Evolutionary conservation across 2,888 invertebrate species (phyloP).

Genomic region (Aethes cnicana): DNA sequence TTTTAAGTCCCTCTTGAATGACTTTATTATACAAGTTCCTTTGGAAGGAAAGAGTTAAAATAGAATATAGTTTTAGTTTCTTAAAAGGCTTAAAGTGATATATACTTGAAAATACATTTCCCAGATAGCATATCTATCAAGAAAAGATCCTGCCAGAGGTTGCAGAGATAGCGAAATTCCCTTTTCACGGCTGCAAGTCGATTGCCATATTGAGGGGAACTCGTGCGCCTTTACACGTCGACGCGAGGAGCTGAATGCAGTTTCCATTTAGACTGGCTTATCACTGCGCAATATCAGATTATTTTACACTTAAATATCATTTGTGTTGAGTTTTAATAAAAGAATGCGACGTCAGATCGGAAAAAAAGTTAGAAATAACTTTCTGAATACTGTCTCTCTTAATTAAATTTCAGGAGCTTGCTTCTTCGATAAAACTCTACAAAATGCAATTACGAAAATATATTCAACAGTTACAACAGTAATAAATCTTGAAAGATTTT

Average conservation of each 20-base stretch:
- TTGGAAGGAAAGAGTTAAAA: no score
- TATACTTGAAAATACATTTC: neutral
- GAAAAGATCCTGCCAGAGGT: conserved; percentile 1
- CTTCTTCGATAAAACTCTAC: no score
- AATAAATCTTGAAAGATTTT: no score
- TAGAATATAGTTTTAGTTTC: no score
- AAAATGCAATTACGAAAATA: no score
- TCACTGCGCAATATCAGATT: conserved; percentile 11
- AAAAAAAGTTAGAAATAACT: no score
- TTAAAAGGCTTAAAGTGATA: no score
- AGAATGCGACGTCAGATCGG: conserved; percentile 1
- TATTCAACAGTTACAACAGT: no score
- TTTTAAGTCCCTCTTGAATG: no score
- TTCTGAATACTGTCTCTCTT: no score
- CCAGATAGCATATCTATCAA: neutral
- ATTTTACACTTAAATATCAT: neutral
- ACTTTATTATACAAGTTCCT: no score
- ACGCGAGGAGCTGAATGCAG: conserved; percentile 4
- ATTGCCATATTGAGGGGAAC: conserved; percentile 20
- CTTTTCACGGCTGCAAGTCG: conserved; percentile 6
- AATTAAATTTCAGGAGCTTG: no score
- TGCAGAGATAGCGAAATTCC: conserved; percentile 16
- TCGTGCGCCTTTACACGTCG: conserved; percentile 16
- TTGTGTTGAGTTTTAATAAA: neutral
- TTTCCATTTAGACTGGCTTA: conserved; percentile 15